Evolutionary conservation across 2,888 invertebrate genomes (phyloP).

Genomic region (Gortyna flavago): DNA sequence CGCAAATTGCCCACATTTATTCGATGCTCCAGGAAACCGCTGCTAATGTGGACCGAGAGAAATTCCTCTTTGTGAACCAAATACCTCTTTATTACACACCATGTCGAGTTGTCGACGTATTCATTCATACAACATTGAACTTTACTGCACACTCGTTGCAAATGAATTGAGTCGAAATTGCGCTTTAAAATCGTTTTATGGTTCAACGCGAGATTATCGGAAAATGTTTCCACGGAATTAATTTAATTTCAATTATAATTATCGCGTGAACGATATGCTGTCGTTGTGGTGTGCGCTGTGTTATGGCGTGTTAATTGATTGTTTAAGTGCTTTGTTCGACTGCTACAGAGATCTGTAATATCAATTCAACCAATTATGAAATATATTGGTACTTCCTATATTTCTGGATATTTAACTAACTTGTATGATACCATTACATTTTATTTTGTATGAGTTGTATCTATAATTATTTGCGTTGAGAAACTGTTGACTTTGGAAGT

Average conservation of each 20-base stretch:
- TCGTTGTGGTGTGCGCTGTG: constrained; percentile 64
- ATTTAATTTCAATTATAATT: constrained; percentile 79
- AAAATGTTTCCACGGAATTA: constrained; percentile 74
- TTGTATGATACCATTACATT: background rate
- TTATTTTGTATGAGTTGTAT: background rate
- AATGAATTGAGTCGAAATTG: constrained; percentile 78
- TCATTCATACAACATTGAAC: constrained; percentile 79
- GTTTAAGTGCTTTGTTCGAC: constrained; percentile 29
- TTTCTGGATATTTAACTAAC: background rate
- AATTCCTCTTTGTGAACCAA: constrained; percentile 77
- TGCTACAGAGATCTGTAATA: constrained; percentile 2
- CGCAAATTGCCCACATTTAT: constrained; percentile 88
- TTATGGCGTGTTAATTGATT: constrained; percentile 56
- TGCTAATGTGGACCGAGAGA: constrained; percentile 81
- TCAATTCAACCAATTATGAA: constrained; percentile 10
- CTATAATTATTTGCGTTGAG: background rate
- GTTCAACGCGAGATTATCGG: constrained; percentile 78
- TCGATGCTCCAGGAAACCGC: constrained; percentile 81
- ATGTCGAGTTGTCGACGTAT: constrained; percentile 67
- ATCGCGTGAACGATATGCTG: constrained; percentile 70
- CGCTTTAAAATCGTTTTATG: constrained; percentile 78
- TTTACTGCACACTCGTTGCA: constrained; percentile 75
- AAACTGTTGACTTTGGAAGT: background rate
- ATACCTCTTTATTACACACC: constrained; percentile 68
- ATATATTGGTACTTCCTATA: background rate